Percentiles rank a stretch among this genome's conserved stretches.
phyloP scores from a whole-genome alignment of 2,113 vertebrate genomes.

The Rhinogobius similis region DNA sequence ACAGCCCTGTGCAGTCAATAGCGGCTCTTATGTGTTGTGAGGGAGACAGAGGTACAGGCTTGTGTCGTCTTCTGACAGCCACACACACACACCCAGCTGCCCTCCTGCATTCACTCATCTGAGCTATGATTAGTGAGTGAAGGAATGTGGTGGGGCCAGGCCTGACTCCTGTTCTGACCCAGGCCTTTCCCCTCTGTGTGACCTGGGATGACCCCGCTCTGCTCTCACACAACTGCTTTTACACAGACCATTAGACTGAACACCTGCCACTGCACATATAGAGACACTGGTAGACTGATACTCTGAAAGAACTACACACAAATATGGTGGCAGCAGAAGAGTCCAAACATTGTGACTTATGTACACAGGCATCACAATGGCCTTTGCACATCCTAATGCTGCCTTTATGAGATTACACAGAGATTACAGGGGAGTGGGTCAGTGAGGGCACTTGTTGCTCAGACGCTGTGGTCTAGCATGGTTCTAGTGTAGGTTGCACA shows the following conservation, averaged over 20 bases:
- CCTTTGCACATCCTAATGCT: slow-evolving; percentile 72
- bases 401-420: slow-evolving; percentile 74
- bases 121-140: slow-evolving; percentile 64
- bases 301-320: slow-evolving; percentile 19
- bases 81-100: slow-evolving; percentile 61
- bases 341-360: slow-evolving; percentile 37
- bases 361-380: slow-evolving; percentile 52
- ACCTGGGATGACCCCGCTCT: slow-evolving; percentile 32
- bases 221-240: slow-evolving; percentile 60
- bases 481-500: slow-evolving; percentile 16
- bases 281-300: slow-evolving; percentile 13
- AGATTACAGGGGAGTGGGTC: slow-evolving; percentile 68
- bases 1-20: slow-evolving; percentile 60
- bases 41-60: slow-evolving; percentile 35
- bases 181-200: slow-evolving; percentile 55
- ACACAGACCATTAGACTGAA: slow-evolving; percentile 64
- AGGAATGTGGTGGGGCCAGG: slow-evolving; percentile 70
- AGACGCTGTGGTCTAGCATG: slow-evolving; percentile 32
- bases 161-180: slow-evolving; percentile 54
- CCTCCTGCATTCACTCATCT: slow-evolving; percentile 64
- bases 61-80: slow-evolving; percentile 38
- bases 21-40: slow-evolving; percentile 31
- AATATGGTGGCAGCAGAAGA: slow-evolving; percentile 37
- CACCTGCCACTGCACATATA: slow-evolving; percentile 59
- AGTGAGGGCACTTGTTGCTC: slow-evolving; percentile 65